A percentile compares a stretch with the other conserved stretches of the same genome.
These are phyloP conservation scores for Paedocypris sp. DNA, from an alignment of 2,113 vertebrate species.

Conservation along the genomic window DNA sequence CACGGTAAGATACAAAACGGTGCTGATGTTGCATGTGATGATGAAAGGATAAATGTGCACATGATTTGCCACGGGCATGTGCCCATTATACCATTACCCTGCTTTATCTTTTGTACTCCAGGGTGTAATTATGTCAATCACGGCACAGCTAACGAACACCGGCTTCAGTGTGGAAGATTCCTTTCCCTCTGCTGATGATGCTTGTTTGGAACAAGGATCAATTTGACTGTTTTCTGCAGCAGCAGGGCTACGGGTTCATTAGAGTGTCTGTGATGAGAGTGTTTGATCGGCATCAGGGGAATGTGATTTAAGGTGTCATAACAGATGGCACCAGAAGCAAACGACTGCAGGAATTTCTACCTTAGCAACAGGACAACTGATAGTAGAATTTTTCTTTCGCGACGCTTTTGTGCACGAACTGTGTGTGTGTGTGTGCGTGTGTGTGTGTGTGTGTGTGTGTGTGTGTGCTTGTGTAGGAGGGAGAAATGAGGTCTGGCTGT, in stretches of 20 bases:
- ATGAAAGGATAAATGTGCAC: constrained; percentile 30
- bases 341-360: constrained; percentile 29
- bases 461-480: background rate
- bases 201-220: constrained; percentile 30
- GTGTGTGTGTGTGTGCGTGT: constrained; percentile 1
- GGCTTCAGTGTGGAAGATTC: constrained; percentile 43
- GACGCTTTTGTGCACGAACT: constrained; percentile 7
- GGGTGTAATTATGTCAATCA: constrained; percentile 55
- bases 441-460: background rate
- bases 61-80: constrained; percentile 37
- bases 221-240: constrained; percentile 36
- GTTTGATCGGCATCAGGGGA: constrained; percentile 8
- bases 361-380: constrained; percentile 9
- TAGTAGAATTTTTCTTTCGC: background rate
- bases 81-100: constrained; percentile 43
- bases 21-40: constrained; percentile 27
- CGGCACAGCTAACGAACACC: constrained; percentile 41
- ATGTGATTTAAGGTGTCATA: constrained; percentile 34
- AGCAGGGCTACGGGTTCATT: constrained; percentile 29
- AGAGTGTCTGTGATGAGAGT: constrained; percentile 32
- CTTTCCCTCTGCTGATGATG: constrained; percentile 42
- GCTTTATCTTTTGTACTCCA: constrained; percentile 35
- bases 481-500: background rate
- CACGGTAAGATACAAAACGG: no score
- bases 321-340: constrained; percentile 44